Base-by-base conservation (phyloP, 1,140 invertebrate genomes). In the Caerostris extrusa region DNA sequence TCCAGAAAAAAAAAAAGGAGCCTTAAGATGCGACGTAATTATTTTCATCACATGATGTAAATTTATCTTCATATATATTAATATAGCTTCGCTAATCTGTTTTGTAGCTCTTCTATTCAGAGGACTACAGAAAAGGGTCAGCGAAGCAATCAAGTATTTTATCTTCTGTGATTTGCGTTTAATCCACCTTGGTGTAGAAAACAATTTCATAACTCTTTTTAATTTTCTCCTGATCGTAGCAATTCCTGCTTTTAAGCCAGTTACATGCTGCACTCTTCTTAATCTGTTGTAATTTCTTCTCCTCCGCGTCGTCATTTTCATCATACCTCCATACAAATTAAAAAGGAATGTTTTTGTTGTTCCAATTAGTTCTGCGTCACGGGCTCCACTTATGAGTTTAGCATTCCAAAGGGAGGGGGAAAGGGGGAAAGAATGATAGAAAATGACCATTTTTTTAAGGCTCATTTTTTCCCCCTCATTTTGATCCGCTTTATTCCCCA, bases 201-300 rank as follows among this genome's bases (percentile, higher is more conserved):
- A 82, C 69, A 88, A 93, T 93, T 88, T 93, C 92, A 81, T 89
- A 67, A 82, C 69, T 88, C 12, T 88, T 87, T 93, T 93, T 93
- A 93, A 93, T 93, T 93, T 88, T 93, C 92, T 88, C 92, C 19
- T 93, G 85, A 93, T 93, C 92, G 67, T 56, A 64, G 92, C 34
- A 50, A 58, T 81, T 61, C 89, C 87, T 82, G n/a, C 34, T 55
- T 34, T 50, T 53, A 17, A 56, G 17, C 56, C 10, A 19, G 55
- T 50, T 71, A 61, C 50, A 56, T 50, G 7, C 60, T 61, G 50
- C 17, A 82, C 17, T 82, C 12, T 87, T 77, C 61, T 19, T 93
- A 89, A 89, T 93, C 64, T 93, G 85, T 87, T 69, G 85, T 81
- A 93, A 93, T 58, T 91, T 81, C 83, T 89, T 89, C 50, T 50